phyloP scores from a whole-genome alignment of 2,888 invertebrate genomes.

The Leptinotarsa rubiginosa region DNA sequence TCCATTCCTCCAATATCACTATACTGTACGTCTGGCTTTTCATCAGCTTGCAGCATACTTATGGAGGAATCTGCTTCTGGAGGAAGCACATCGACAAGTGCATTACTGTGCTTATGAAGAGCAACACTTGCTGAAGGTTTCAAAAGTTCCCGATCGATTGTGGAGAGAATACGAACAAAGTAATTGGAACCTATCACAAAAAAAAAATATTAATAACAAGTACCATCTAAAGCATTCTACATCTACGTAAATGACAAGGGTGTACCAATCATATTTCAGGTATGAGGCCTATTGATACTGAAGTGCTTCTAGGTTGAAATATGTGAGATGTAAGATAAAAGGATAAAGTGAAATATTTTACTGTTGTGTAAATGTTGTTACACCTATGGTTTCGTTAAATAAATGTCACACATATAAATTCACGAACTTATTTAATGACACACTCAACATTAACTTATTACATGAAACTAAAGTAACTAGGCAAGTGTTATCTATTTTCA shows the following conservation, averaged over 20 bases:
- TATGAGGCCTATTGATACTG: no score
- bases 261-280: background rate
- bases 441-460: background rate
- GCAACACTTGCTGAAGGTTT: conserved; percentile 99
- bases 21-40: conserved; percentile 97
- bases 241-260: no score
- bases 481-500: background rate
- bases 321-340: no score
- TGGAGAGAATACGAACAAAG: conserved; percentile 97
- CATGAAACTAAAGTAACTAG: background rate
- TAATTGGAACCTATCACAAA: conserved; percentile 87
- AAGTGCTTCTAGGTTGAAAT: no score
- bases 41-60: conserved; percentile 96
- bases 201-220: background rate
- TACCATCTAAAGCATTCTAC: no score
- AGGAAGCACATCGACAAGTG: conserved; percentile 98
- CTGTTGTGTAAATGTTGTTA: no score
- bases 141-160: conserved; percentile 95
- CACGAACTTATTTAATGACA: no score
- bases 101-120: conserved; percentile 98
- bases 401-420: no score
- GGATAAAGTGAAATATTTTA: no score
- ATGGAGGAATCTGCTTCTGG: conserved; percentile 99
- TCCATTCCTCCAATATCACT: conserved; percentile 99
- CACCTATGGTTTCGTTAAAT: no score